Conservation (phyloP, 1,140 invertebrate genomes). For the Pachypsylla venusta region DNA sequence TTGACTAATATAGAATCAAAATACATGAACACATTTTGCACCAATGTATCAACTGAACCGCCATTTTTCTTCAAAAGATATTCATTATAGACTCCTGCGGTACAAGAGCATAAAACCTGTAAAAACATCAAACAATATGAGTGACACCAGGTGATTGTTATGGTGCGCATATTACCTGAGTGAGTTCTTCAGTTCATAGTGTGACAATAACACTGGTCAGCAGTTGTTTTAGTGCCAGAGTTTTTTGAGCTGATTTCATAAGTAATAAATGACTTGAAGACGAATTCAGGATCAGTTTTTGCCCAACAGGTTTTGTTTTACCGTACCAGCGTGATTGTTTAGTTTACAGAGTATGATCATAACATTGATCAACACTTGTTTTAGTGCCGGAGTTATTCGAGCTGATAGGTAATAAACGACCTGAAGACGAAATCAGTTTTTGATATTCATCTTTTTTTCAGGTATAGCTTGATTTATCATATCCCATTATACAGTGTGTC, state of each 20-base stretch:
- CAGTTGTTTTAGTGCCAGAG: constrained; percentile 5
- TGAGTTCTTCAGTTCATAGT: background rate
- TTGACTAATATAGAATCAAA: constrained; percentile 87
- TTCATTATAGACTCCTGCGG: constrained; percentile 94
- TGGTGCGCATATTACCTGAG: background rate
- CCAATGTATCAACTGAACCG: constrained; percentile 67
- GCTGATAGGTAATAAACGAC: too few species aligned
- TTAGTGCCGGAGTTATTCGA: constrained; percentile 1
- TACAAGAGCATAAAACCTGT: constrained; percentile 80
- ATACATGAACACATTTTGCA: constrained; percentile 96
- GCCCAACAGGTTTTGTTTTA: too few species aligned
- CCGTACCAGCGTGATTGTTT: too few species aligned
- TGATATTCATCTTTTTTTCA: too few species aligned
- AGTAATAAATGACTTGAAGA: background rate
- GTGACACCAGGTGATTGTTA: background rate
- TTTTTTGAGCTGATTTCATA: background rate
- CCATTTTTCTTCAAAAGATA: constrained; percentile 79
- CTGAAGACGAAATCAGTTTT: background rate
- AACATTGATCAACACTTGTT: background rate
- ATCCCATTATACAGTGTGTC: too few species aligned
- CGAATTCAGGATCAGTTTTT: constrained; percentile 1
- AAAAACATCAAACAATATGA: constrained; percentile 31
- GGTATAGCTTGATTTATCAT: too few species aligned
- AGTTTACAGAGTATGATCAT: background rate
- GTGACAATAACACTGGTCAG: background rate